Evolutionary conservation across 2,888 invertebrate species (phyloP), one percentile per base, ranked within the genome.

Genomic region (Yponomeuta plumbellus): DNA sequence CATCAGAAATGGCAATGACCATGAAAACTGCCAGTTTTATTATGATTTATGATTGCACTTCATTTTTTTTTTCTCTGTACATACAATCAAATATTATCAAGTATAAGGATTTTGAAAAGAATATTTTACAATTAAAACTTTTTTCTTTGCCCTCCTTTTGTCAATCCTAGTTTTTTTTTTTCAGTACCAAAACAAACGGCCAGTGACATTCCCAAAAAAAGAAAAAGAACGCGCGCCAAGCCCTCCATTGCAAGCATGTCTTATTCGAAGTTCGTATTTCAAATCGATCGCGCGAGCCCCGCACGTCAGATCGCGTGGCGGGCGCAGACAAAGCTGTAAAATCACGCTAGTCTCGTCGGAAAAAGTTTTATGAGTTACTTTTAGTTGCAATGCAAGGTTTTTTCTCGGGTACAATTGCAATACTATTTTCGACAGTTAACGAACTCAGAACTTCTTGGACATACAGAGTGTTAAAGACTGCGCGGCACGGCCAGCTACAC

Each of bases 261-360:
- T 22, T 39, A 62, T 44, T 44, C 20, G 40, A 63, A 44, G 63
- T 63, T 44, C 63, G 22, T 63, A 63, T 63, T 63, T 63, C 44
- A 44, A 63, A 63, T 63, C 63, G 63, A 63, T 63, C 40, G 44
- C 64, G 23, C 61, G 40, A 71, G 68, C 67, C 57, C 63, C 58
- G 73, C 80, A 80, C 80, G 80, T 76, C 75, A 81, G 71, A 79
- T 85, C 83, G 84, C 85, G 85, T 81, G 83, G 73, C 74, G 67
- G 68, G 69, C 69, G 64, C 26, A 64, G 64, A 64, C 70, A 69
- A 71, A 71, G 69, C 72, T 73, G 68, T 71, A 69, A 68, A 68
- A 74, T 70, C 78, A 75, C 77, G 78, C 78, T 75, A 64, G 26
- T 44, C 57, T 56, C 20, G 26, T 23, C 17, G 17, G 34, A 26